phyloP scores from a whole-genome alignment of 2,113 vertebrate species.

The Paradisaea rubra region DNA sequence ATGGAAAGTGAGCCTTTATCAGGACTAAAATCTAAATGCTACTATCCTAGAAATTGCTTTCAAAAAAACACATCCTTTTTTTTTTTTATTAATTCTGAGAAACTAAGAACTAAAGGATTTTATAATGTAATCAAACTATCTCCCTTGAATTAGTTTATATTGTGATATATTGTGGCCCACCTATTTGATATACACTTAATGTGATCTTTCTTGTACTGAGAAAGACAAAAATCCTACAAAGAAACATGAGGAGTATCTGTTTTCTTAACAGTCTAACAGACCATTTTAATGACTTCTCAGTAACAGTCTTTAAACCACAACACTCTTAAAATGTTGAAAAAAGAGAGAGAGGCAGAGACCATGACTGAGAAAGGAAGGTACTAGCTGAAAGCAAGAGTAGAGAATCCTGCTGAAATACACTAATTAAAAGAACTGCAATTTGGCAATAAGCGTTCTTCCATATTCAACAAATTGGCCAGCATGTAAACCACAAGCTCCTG shows the following conservation, averaged over 20 bases:
- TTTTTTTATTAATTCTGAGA: constrained; percentile 34
- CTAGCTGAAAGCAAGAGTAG: neutral
- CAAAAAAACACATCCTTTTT: constrained; percentile 40
- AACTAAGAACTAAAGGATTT: constrained; percentile 8
- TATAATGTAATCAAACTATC: neutral
- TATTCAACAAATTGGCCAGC: constrained; percentile 55
- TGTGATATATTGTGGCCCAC: neutral
- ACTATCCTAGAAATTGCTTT: constrained; percentile 47
- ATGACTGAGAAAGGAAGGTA: neutral
- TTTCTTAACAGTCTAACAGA: neutral
- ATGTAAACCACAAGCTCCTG: constrained; percentile 38
- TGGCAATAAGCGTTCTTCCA: neutral
- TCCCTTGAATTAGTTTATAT: constrained; percentile 34
- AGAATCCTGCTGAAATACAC: neutral
- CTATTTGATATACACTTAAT: constrained; percentile 16
- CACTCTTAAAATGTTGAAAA: neutral
- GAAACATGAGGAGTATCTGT: neutral
- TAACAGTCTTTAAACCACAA: neutral
- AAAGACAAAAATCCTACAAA: neutral
- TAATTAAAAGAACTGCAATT: constrained; percentile 5
- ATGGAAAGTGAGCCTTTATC: constrained; percentile 82
- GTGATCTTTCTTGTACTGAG: neutral
- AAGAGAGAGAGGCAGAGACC: neutral
- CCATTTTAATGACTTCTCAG: neutral
- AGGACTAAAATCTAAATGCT: constrained; percentile 73